phyloP scores from a whole-genome alignment of 2,888 invertebrate species.

The Drosophila meridiana region DNA sequence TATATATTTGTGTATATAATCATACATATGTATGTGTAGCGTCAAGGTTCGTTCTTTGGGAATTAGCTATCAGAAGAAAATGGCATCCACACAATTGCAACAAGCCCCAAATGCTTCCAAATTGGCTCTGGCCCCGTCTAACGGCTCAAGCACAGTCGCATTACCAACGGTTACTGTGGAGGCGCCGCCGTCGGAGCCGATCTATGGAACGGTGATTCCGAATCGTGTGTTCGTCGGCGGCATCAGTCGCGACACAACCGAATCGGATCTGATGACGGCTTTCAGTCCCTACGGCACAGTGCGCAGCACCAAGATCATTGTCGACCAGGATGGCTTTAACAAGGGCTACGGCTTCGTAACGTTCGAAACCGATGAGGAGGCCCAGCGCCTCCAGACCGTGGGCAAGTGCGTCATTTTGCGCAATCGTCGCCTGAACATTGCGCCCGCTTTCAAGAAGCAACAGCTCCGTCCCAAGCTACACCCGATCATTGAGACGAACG shows the following conservation, averaged over 20 bases:
- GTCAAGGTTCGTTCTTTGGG: background rate
- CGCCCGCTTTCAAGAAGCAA: constrained; percentile 39
- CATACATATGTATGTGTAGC: background rate
- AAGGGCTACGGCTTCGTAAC: constrained; percentile 91
- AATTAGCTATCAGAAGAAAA: background rate
- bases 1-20: background rate
- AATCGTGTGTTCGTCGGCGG: constrained; percentile 98
- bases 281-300: constrained; percentile 95
- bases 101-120: background rate
- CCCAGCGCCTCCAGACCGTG: constrained; percentile 88
- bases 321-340: constrained; percentile 96
- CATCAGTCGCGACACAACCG: constrained; percentile 93
- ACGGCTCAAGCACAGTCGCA: background rate
- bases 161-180: background rate
- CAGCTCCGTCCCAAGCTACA: constrained; percentile 6
- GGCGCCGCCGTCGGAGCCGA: constrained; percentile 14
- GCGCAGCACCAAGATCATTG: constrained; percentile 95
- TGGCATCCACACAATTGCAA: constrained; percentile 19
- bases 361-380: constrained; percentile 94
- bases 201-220: constrained; percentile 91
- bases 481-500: constrained; percentile 19
- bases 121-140: background rate
- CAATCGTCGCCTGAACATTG: constrained; percentile 43
- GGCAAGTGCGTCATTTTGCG: constrained; percentile 64
- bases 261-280: constrained; percentile 93